Conservation (phyloP, 2,888 invertebrate genomes). For the Pardosa pseudoannulata region DNA sequence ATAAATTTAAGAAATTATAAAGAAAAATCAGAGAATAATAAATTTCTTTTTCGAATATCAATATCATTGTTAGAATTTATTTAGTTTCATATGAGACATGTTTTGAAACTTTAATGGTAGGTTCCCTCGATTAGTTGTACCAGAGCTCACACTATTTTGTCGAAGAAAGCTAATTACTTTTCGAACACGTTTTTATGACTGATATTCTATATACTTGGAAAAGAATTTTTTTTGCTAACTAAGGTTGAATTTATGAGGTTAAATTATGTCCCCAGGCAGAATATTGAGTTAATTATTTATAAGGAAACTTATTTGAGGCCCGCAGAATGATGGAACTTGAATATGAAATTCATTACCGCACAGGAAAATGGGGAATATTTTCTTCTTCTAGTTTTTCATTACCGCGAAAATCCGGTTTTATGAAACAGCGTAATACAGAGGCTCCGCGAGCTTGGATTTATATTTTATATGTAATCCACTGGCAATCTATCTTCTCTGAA, state of each 20-base stretch:
- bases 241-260: slow-evolving; percentile 10
- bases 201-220: neutral
- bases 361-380: neutral
- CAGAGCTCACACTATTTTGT: neutral
- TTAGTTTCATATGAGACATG: no score
- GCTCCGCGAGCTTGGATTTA: neutral
- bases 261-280: neutral
- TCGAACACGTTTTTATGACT: slow-evolving; percentile 12
- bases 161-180: neutral
- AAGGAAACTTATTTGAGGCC: neutral
- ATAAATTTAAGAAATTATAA: no score
- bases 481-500: neutral
- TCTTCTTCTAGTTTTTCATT: neutral
- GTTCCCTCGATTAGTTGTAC: no score
- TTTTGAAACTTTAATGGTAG: no score
- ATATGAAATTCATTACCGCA: slow-evolving; percentile 24
- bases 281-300: slow-evolving; percentile 26
- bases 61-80: no score
- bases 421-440: neutral
- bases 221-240: neutral
- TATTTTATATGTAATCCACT: neutral
- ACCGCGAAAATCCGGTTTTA: slow-evolving; percentile 13
- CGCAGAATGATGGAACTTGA: neutral
- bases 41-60: no score
- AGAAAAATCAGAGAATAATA: no score